A percentile compares a stretch with the other conserved stretches of the same genome.
Evolutionary conservation across 2,797 vertebrate species (phyloP).

Genomic region (Microctenopoma lineatum): DNA sequence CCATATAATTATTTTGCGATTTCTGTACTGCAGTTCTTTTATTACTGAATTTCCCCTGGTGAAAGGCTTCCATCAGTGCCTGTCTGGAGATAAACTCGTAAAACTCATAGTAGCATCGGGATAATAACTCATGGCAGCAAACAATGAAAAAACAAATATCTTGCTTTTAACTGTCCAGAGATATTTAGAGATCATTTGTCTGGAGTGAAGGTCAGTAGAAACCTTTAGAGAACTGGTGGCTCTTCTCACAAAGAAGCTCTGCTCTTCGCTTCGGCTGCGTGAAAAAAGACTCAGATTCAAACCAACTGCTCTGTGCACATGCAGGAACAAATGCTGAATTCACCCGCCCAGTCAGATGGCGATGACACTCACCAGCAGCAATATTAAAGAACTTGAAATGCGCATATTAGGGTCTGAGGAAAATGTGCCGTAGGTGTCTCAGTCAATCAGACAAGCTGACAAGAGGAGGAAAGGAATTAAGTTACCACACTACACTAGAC

Average conservation of each 20-base stretch:
- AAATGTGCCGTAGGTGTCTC: conserved; percentile 33
- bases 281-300: background rate
- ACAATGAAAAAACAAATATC: background rate
- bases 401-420: conserved; percentile 30
- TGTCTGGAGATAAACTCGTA: background rate
- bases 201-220: background rate
- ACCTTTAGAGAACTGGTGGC: conserved; percentile 1
- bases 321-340: background rate
- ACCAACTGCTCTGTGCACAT: background rate
- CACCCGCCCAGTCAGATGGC: background rate
- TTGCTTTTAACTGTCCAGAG: background rate
- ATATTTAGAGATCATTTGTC: background rate
- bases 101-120: background rate
- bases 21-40: background rate
- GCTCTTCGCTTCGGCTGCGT: background rate
- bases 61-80: background rate
- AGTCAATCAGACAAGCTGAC: conserved; percentile 39
- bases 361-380: background rate
- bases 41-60: conserved; percentile 1
- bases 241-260: background rate
- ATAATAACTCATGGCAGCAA: background rate
- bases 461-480: conserved; percentile 31
- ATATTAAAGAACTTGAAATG: conserved; percentile 17
- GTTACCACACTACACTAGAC: conserved; percentile 45
- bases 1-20: conserved; percentile 3